phyloP scores from a whole-genome alignment of 2,113 vertebrate species.

The Lasiurus borealis region DNA sequence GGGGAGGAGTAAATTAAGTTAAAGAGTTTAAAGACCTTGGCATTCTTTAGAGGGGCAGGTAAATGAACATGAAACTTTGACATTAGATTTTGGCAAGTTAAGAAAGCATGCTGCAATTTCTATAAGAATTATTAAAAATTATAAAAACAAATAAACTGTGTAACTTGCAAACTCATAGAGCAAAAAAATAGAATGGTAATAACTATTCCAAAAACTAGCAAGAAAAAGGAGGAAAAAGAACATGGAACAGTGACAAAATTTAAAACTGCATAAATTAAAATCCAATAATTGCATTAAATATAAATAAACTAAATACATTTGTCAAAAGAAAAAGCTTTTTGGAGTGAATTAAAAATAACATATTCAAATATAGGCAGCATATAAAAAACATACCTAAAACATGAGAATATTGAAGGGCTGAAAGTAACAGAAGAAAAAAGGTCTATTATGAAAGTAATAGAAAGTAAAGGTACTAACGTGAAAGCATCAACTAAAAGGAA shows the following conservation, averaged over 20 bases:
- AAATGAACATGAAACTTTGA: neutral
- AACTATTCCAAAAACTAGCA: neutral
- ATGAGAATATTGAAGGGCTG: neutral
- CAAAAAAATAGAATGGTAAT: neutral
- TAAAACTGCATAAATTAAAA: neutral
- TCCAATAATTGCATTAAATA: neutral
- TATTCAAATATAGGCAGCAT: neutral
- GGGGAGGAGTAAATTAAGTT: neutral
- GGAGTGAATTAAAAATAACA: neutral
- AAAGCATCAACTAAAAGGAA: neutral
- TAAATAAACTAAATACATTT: neutral
- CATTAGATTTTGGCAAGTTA: neutral
- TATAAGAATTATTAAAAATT: neutral
- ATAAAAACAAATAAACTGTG: neutral
- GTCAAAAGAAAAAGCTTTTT: constrained; percentile 33
- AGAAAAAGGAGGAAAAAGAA: neutral
- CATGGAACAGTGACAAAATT: neutral
- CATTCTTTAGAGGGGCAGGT: neutral
- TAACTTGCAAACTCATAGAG: neutral
- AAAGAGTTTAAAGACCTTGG: neutral
- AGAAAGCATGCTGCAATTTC: neutral
- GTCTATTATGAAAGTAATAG: neutral
- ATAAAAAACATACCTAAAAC: neutral
- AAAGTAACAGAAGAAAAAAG: neutral
- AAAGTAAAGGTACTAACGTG: neutral